Evolutionary conservation across 2,888 invertebrate genomes (phyloP).

Genomic region (Orchesella flavescens): DNA sequence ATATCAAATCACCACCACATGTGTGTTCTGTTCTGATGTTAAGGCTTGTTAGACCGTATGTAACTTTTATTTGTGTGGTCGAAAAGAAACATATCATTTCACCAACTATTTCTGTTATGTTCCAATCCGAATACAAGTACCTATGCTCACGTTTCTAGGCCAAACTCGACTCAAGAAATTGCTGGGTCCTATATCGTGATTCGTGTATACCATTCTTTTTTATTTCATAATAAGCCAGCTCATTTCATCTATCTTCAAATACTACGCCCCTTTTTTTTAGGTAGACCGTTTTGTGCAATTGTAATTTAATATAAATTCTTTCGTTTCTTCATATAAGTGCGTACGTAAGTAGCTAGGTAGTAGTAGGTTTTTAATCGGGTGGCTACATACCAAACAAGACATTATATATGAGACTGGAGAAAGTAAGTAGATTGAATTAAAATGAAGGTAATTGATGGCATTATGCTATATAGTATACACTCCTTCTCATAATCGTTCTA

Average conservation of each 20-base stretch:
- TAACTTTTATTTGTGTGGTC: slow-evolving; percentile 36
- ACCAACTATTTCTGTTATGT: background rate
- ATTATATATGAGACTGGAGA: too few relatives aligned
- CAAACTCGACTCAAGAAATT: too few relatives aligned
- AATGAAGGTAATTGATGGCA: too few relatives aligned
- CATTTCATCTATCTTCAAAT: slow-evolving; percentile 11
- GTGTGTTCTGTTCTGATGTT: too few relatives aligned
- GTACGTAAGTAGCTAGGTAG: too few relatives aligned
- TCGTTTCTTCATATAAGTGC: too few relatives aligned
- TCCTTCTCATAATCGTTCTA: too few relatives aligned
- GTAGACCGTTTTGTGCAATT: background rate
- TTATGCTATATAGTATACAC: too few relatives aligned
- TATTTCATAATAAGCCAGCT: slow-evolving; percentile 33
- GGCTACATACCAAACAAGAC: too few relatives aligned
- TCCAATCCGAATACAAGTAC: background rate
- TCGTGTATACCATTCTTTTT: background rate
- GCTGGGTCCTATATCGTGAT: background rate
- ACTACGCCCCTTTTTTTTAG: background rate
- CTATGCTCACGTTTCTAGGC: slow-evolving; percentile 8
- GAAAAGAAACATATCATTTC: slow-evolving; percentile 29
- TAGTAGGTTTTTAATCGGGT: too few relatives aligned
- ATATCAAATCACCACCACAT: background rate
- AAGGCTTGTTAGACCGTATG: slow-evolving; percentile 18
- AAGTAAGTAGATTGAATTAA: too few relatives aligned
- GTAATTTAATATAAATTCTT: too few relatives aligned